phyloP scores from a whole-genome alignment of 2,888 invertebrate species.

The Tetragnatha montana region DNA sequence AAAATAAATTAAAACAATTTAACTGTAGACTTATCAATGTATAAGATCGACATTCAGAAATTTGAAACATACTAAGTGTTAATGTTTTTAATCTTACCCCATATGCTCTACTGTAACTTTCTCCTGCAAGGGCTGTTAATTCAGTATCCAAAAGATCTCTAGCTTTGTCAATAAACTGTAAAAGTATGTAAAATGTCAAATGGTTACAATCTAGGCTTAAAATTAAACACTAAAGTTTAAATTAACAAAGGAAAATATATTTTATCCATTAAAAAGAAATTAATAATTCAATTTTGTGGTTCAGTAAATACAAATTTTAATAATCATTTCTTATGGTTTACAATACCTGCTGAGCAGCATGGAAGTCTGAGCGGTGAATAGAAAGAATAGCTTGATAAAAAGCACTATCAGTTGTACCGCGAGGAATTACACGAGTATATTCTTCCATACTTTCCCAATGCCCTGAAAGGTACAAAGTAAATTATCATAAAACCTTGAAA shows the following conservation, averaged over 20 bases:
- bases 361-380: conserved; percentile 82
- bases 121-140: conserved; percentile 96
- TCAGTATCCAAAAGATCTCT: conserved; percentile 96
- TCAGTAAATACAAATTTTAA: not conserved
- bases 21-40: not conserved
- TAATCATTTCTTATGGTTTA: not conserved
- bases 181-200: conserved; percentile 21
- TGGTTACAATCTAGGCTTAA: not conserved
- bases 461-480: conserved; percentile 75
- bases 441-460: conserved; percentile 96
- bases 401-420: conserved; percentile 95
- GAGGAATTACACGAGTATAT: conserved; percentile 91
- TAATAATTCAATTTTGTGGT: not conserved
- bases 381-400: conserved; percentile 95
- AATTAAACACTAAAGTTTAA: too few species aligned
- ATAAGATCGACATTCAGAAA: not conserved
- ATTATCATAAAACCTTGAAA: not conserved
- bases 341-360: conserved; percentile 75
- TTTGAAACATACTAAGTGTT: not conserved
- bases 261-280: too few species aligned
- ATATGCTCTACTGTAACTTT: conserved; percentile 95
- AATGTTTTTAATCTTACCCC: conserved; percentile 77
- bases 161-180: conserved; percentile 90
- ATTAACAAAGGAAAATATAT: too few species aligned
- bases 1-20: not conserved